phyloP scores from a whole-genome alignment of 2,888 invertebrate genomes.

The Listrodromus nycthemerus region DNA sequence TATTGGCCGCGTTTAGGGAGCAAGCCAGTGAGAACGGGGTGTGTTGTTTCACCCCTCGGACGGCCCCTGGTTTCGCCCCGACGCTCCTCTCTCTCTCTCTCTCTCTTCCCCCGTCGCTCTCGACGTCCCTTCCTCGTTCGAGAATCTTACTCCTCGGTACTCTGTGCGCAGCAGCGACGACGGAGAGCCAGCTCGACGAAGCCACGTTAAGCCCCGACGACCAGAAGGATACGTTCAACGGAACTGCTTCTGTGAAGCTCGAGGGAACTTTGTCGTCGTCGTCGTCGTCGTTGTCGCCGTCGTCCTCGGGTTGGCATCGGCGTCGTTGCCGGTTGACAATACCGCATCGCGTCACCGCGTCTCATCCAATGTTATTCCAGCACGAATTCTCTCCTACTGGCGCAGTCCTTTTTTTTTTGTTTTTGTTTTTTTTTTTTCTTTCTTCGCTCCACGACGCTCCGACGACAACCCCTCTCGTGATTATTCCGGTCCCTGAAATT shows the following conservation, averaged over 20 bases:
- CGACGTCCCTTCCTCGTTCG: constrained; percentile 53
- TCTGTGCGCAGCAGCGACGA: constrained; percentile 37
- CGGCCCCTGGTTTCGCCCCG: constrained; percentile 68
- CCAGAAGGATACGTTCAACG: constrained; percentile 45
- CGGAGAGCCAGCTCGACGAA: constrained; percentile 47
- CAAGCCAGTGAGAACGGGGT: constrained; percentile 79
- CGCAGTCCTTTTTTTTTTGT: constrained; percentile 59
- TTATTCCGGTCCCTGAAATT: neutral
- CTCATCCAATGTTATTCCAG: constrained; percentile 81
- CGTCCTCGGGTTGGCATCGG: constrained; percentile 33
- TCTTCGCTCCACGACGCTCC: constrained; percentile 5
- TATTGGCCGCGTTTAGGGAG: constrained; percentile 81
- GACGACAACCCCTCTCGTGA: constrained; percentile 15
- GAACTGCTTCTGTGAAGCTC: constrained; percentile 53
- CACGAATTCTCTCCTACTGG: constrained; percentile 78
- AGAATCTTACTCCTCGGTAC: constrained; percentile 7
- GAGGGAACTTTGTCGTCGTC: constrained; percentile 58
- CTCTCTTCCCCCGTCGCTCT: constrained; percentile 49
- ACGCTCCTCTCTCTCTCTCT: constrained; percentile 69
- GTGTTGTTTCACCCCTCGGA: constrained; percentile 82
- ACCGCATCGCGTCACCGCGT: constrained; percentile 78
- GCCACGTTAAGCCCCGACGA: constrained; percentile 58
- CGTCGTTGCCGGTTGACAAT: constrained; percentile 78
- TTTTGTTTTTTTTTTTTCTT: constrained; percentile 47
- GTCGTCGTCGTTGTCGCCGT: constrained; percentile 56